Evolutionary conservation across 2,888 invertebrate genomes (phyloP).

Genomic region (Tetragnatha montana): DNA sequence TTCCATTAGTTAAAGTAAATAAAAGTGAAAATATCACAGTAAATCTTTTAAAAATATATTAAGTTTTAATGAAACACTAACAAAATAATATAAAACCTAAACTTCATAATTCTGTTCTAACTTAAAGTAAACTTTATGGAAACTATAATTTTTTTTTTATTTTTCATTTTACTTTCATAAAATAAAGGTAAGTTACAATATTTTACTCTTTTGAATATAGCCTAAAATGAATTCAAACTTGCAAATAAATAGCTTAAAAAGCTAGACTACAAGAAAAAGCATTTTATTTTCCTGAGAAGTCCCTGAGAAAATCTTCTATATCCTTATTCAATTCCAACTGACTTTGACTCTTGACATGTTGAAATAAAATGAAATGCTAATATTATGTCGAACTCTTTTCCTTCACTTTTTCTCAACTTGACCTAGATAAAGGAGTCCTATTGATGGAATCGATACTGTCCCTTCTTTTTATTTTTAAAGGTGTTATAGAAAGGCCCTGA

Average conservation of each 20-base stretch:
- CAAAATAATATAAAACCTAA: too few relatives aligned
- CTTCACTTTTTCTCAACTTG: neutral
- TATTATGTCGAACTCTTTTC: slow-evolving; percentile 31
- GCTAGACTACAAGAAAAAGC: neutral
- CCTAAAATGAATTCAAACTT: neutral
- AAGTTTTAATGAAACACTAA: too few relatives aligned
- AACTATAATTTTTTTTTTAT: too few relatives aligned
- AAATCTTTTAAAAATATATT: too few relatives aligned
- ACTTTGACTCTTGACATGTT: slow-evolving; percentile 15
- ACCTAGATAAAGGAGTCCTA: slow-evolving; percentile 2
- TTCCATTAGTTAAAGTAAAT: too few relatives aligned
- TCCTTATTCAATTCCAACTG: neutral
- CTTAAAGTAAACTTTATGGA: too few relatives aligned
- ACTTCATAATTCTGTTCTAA: too few relatives aligned
- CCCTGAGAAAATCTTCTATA: neutral
- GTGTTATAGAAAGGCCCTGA: too few relatives aligned
- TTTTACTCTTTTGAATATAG: neutral
- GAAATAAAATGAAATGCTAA: slow-evolving; percentile 45
- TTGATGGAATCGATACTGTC: slow-evolving; percentile 25
- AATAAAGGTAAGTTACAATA: too few relatives aligned
- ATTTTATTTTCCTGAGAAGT: neutral
- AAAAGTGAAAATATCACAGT: too few relatives aligned
- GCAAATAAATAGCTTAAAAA: neutral
- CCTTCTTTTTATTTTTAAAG: slow-evolving; percentile 1
- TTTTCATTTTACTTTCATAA: too few relatives aligned